Conservation (phyloP, 1,140 invertebrate species). For the Phortica variegata region DNA sequence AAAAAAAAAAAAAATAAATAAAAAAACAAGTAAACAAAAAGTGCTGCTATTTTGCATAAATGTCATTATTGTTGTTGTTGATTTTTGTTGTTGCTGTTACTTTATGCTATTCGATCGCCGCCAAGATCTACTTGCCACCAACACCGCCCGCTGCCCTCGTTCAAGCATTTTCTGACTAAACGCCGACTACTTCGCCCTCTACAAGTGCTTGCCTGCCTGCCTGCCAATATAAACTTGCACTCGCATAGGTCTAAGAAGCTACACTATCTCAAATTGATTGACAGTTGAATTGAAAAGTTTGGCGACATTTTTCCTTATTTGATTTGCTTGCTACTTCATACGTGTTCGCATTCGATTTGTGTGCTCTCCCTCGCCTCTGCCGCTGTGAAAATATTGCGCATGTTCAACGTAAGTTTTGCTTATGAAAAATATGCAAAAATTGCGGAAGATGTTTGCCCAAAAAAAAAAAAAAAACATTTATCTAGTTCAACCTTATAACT, state of each 20-base stretch:
- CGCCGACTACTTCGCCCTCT: slow-evolving; percentile 21
- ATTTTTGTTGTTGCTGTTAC: no score
- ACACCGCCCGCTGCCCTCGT: slow-evolving; percentile 25
- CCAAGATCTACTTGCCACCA: no score
- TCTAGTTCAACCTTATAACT: slow-evolving; percentile 43
- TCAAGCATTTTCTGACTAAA: slow-evolving; percentile 21
- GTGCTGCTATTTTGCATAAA: slow-evolving; percentile 40
- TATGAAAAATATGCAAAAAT: slow-evolving; percentile 5
- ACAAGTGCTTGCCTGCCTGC: no score
- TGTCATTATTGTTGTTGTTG: slow-evolving; percentile 45
- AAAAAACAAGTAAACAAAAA: no score
- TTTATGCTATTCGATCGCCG: no score
- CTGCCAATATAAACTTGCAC: no score
- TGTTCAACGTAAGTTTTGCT: background rate
- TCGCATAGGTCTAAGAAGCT: no score
- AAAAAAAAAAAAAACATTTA: slow-evolving; percentile 4
- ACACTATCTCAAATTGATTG: slow-evolving; percentile 52
- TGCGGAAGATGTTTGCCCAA: slow-evolving; percentile 20
- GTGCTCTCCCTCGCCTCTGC: slow-evolving; percentile 3
- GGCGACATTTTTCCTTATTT: slow-evolving; percentile 55
- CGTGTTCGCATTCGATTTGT: no score
- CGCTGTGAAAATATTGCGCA: slow-evolving; percentile 2
- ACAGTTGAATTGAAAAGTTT: slow-evolving; percentile 55
- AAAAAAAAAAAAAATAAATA: no score
- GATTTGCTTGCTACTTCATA: slow-evolving; percentile 39